Conservation (phyloP, 2,888 invertebrate genomes). For the Phengaris arion region DNA sequence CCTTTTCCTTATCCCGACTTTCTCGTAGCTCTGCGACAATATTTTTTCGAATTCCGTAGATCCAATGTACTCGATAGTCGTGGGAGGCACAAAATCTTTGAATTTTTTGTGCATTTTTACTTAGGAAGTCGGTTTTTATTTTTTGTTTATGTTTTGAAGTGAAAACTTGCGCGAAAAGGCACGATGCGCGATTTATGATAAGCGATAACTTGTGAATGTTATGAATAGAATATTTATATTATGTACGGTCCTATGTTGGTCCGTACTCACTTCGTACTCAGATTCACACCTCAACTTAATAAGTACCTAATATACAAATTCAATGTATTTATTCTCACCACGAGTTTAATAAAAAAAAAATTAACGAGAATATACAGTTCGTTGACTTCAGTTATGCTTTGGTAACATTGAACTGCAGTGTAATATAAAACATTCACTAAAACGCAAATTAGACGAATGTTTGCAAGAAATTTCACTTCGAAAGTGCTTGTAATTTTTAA, state of each 20-base stretch:
- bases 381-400: constrained; percentile 3
- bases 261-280: neutral
- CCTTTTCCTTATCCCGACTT: too few species aligned
- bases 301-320: neutral
- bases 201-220: too few species aligned
- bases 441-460: neutral
- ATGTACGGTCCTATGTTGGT: too few species aligned
- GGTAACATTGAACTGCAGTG: constrained; percentile 13
- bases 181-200: neutral
- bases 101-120: too few species aligned
- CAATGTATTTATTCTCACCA: neutral
- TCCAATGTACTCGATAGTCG: too few species aligned
- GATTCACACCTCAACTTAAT: neutral
- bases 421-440: neutral
- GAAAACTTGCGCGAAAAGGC: too few species aligned
- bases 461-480: neutral
- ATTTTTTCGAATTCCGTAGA: too few species aligned
- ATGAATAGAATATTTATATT: too few species aligned
- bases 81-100: too few species aligned
- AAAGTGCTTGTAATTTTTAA: neutral
- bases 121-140: too few species aligned
- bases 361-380: constrained; percentile 9
- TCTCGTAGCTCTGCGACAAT: too few species aligned
- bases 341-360: neutral
- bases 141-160: neutral